Percentiles rank a stretch among this genome's conserved stretches.
These are phyloP conservation scores for Acipenser transmontanus DNA, from an alignment of 2,797 vertebrate species.

Conservation along the genomic window DNA sequence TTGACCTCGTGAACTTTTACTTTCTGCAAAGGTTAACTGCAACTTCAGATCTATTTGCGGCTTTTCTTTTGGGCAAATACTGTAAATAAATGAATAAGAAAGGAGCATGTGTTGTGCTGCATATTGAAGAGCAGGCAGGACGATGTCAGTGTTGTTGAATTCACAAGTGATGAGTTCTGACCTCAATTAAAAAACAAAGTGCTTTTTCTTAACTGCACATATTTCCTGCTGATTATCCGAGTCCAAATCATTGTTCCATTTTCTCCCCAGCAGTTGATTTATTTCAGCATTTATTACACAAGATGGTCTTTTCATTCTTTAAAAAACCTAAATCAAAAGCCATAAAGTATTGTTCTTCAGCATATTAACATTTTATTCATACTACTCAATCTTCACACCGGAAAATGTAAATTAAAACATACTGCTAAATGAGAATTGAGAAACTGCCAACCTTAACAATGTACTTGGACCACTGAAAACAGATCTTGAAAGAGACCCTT, in stretches of 20 bases:
- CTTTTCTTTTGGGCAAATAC: background rate
- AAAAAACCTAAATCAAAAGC: background rate
- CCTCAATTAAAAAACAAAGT: conserved; percentile 17
- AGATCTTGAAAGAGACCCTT: background rate
- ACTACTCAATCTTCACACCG: background rate
- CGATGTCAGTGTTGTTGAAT: background rate
- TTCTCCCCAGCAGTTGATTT: background rate
- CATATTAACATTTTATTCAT: background rate
- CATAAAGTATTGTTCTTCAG: background rate
- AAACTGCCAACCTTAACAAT: background rate
- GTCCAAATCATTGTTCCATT: background rate
- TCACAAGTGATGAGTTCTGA: background rate
- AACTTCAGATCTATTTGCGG: background rate
- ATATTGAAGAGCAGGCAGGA: background rate
- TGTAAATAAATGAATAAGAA: background rate
- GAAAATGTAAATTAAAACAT: no score
- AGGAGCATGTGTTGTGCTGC: background rate
- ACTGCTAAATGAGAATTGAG: background rate
- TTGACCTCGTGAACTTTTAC: background rate
- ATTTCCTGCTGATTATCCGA: background rate
- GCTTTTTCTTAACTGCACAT: background rate
- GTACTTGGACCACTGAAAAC: background rate
- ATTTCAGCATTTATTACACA: conserved; percentile 6
- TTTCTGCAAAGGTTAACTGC: background rate
- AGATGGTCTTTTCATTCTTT: background rate